Conservation (phyloP, 2,797 vertebrate genomes). For the Cyprinodon diabolis region DNA sequence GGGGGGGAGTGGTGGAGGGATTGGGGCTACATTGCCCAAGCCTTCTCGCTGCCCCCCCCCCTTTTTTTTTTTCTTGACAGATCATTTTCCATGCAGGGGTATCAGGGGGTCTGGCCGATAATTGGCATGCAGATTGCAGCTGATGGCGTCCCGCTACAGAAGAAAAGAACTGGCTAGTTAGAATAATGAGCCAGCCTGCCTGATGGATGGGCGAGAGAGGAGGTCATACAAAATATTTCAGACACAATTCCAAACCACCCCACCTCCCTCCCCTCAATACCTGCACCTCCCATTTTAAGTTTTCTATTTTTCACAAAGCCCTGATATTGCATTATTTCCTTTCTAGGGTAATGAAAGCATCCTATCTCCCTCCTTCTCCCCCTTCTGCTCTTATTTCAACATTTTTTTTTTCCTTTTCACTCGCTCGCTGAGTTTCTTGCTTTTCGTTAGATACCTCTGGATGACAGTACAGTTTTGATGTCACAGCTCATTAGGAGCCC, state of each 20-base stretch:
- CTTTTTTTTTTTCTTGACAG: slow-evolving; percentile 85
- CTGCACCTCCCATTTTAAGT: slow-evolving; percentile 77
- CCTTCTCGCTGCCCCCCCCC: slow-evolving; percentile 69
- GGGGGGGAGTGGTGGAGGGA: slow-evolving; percentile 51
- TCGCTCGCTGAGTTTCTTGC: slow-evolving; percentile 13
- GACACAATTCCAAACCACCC: slow-evolving; percentile 80
- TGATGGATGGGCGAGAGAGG: slow-evolving; percentile 97
- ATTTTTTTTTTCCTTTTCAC: not conserved
- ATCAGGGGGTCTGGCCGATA: slow-evolving; percentile 98
- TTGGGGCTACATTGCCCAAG: slow-evolving; percentile 80
- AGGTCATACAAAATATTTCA: slow-evolving; percentile 93
- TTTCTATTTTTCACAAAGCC: slow-evolving; percentile 84
- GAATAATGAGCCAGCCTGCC: slow-evolving; percentile 94
- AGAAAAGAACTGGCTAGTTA: slow-evolving; percentile 94
- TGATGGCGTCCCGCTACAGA: slow-evolving; percentile 91
- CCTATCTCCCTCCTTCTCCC: slow-evolving; percentile 69
- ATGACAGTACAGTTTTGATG: slow-evolving; percentile 71
- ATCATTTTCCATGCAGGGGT: slow-evolving; percentile 97
- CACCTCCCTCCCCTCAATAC: slow-evolving; percentile 54
- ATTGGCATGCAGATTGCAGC: slow-evolving; percentile 99
- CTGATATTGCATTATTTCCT: slow-evolving; percentile 84
- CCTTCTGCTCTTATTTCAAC: slow-evolving; percentile 61
- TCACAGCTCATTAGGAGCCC: slow-evolving; percentile 87
- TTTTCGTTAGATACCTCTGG: slow-evolving; percentile 28
- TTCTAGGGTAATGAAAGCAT: slow-evolving; percentile 62